phyloP scores from a whole-genome alignment of 1,140 invertebrate genomes.

The Drosophila suzukii region DNA sequence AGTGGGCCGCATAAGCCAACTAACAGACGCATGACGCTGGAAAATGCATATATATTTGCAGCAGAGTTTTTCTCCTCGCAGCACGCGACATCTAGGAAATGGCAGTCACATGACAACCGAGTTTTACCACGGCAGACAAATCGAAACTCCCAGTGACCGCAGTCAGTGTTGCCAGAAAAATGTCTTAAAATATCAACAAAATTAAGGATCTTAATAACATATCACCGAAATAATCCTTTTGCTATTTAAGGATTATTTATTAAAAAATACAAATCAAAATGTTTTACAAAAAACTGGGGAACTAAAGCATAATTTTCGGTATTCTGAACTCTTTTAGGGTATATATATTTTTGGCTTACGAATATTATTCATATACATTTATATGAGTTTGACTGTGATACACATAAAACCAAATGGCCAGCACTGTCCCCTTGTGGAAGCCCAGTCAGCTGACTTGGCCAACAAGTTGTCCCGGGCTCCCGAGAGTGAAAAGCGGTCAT shows the following conservation, averaged over 20 bases:
- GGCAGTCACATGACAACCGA: conserved; percentile 54
- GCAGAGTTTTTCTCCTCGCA: conserved; percentile 20
- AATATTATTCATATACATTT: too few species aligned
- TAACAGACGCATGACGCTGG: conserved; percentile 28
- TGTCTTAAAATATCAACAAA: background rate
- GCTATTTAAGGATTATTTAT: too few species aligned
- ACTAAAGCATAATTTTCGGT: too few species aligned
- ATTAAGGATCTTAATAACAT: background rate
- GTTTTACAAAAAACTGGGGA: too few species aligned
- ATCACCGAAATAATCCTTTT: too few species aligned
- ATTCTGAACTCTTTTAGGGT: too few species aligned
- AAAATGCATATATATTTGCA: conserved; percentile 19
- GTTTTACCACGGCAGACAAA: conserved; percentile 43
- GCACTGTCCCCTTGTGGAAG: conserved; percentile 1
- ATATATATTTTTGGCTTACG: too few species aligned
- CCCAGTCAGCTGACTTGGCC: conserved; percentile 72
- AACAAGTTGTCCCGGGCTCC: conserved; percentile 57
- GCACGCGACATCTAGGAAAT: conserved; percentile 81
- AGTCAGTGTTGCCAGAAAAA: conserved; percentile 1
- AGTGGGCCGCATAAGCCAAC: conserved; percentile 42
- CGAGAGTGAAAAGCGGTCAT: conserved; percentile 73
- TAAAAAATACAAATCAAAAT: too few species aligned
- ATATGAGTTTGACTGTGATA: background rate
- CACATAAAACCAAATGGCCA: background rate
- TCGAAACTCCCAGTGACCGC: conserved; percentile 23